These are phyloP conservation scores for Pterocles orientalis DNA, from an alignment of 2,113 vertebrate genomes.

Conservation along the genomic window DNA sequence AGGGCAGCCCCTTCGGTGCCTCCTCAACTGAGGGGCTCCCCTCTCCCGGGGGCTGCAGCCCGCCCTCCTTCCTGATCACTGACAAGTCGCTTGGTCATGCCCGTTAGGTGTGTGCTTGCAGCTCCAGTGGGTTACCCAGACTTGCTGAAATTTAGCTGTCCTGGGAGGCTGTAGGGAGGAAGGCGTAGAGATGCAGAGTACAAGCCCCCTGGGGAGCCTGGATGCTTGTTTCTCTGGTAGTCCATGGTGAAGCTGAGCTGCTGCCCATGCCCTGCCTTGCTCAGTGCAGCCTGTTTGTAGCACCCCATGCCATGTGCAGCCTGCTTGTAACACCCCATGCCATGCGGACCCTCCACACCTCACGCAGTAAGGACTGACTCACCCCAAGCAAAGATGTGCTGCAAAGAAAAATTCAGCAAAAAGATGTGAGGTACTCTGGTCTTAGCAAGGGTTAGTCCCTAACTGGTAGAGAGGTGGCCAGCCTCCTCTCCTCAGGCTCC, in stretches of 20 bases:
- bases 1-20: background rate
- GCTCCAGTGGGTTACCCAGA: background rate
- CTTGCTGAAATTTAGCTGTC: background rate
- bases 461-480: background rate
- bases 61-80: background rate
- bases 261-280: background rate
- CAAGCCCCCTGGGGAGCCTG: background rate
- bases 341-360: background rate
- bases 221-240: background rate
- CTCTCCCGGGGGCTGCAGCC: background rate
- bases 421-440: background rate
- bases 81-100: accelerated
- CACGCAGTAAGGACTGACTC: too few relatives aligned
- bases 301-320: accelerated
- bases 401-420: background rate
- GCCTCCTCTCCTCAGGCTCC: background rate
- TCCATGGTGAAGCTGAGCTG: background rate
- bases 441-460: background rate
- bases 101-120: accelerated
- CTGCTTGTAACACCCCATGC: accelerated
- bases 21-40: background rate
- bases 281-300: background rate
- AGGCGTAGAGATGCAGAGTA: background rate
- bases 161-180: background rate
- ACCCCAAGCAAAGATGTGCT: background rate